Conservation (phyloP, 2,797 vertebrate genomes). For the Lepus oiostolus region DNA sequence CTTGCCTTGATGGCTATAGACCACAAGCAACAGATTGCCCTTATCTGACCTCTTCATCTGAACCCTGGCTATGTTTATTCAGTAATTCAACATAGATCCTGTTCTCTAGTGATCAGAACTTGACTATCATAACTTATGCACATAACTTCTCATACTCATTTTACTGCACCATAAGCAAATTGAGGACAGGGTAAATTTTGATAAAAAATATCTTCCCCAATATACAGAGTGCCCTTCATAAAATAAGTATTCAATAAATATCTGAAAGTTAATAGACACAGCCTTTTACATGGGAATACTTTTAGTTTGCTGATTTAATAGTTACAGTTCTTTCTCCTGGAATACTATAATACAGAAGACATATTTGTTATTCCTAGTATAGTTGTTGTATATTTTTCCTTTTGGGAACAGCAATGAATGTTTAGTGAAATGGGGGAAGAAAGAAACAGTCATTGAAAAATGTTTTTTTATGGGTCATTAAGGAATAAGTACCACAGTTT, state of each 20-base stretch:
- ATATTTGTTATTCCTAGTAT: background rate
- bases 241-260: background rate
- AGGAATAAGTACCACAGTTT: background rate
- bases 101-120: background rate
- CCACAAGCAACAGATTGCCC: background rate
- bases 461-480: background rate
- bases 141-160: background rate
- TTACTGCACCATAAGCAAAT: background rate
- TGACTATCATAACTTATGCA: background rate
- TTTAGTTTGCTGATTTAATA: slow-evolving; percentile 10
- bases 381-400: background rate
- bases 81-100: too few species aligned
- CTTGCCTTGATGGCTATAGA: background rate
- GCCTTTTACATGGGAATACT: background rate
- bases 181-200: slow-evolving; percentile 5
- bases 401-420: background rate
- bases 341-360: background rate
- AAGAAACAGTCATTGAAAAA: background rate
- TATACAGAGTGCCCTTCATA: background rate
- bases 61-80: too few species aligned
- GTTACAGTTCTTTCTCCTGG: background rate
- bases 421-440: background rate
- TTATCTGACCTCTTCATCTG: background rate
- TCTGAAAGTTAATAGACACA: background rate
- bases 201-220: background rate